Percentiles rank a stretch among this genome's conserved stretches.
Conservation (phyloP, 2,113 vertebrate genomes). For the Calyptomena viridis region DNA sequence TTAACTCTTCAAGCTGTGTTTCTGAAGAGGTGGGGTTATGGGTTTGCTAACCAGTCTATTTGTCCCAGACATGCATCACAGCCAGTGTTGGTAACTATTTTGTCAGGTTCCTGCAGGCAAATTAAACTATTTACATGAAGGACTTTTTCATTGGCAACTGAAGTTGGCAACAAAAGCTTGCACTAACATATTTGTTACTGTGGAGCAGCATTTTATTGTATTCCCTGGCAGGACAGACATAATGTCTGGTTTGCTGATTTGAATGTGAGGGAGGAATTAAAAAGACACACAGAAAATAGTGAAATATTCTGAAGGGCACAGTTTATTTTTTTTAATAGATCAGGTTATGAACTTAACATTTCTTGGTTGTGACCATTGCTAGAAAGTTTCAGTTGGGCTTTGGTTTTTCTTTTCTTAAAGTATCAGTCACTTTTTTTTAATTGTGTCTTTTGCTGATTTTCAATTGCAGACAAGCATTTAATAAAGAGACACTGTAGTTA, state of each 20-base stretch:
- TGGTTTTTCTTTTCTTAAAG: background rate
- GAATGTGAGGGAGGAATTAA: background rate
- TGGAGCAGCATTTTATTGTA: background rate
- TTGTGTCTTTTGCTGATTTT: background rate
- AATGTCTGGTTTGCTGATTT: background rate
- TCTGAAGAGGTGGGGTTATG: background rate
- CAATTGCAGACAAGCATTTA: background rate
- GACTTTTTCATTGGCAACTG: background rate
- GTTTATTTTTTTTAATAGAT: background rate
- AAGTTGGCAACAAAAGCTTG: background rate
- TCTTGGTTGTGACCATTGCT: background rate
- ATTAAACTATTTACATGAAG: background rate
- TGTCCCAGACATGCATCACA: background rate
- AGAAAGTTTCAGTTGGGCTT: background rate
- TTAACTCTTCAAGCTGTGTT: background rate
- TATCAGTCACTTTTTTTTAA: background rate
- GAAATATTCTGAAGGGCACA: background rate
- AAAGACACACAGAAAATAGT: background rate
- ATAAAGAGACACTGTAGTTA: background rate
- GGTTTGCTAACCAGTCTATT: background rate
- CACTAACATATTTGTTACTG: background rate
- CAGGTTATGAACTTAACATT: background rate
- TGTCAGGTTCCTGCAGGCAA: background rate
- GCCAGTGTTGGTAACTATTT: background rate
- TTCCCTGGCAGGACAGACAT: background rate